phyloP scores from a whole-genome alignment of 2,888 invertebrate genomes.

The Teleiodes luculella region DNA sequence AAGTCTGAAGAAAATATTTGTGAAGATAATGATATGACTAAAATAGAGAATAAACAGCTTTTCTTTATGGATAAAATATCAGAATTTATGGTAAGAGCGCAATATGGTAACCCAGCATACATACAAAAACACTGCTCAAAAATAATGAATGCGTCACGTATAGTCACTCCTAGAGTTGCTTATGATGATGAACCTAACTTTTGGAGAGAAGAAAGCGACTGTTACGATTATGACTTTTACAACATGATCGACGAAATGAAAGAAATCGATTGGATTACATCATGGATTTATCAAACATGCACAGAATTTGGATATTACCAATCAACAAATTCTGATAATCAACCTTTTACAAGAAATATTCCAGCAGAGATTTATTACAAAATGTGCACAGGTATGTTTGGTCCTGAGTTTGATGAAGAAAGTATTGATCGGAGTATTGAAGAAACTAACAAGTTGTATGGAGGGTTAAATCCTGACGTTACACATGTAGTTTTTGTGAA shows the following conservation, averaged over 20 bases:
- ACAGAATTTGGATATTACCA: conserved; percentile 87
- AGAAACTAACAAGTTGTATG: conserved; percentile 70
- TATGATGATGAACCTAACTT: conserved; percentile 31
- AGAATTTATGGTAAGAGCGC: conserved; percentile 47
- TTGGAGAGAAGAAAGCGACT: conserved; percentile 38
- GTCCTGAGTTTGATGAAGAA: conserved; percentile 50
- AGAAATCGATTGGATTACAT: conserved; percentile 35
- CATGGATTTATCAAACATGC: conserved; percentile 87
- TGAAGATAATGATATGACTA: conserved; percentile 45
- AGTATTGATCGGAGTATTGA: conserved; percentile 53
- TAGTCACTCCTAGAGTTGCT: conserved; percentile 23
- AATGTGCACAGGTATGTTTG: conserved; percentile 62
- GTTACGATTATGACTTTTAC: conserved; percentile 52
- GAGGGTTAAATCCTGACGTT: conserved; percentile 65
- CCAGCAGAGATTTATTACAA: conserved; percentile 58
- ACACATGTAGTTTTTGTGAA: conserved; percentile 78
- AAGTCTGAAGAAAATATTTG: conserved; percentile 61
- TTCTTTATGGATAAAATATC: conserved; percentile 50
- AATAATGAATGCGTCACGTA: conserved; percentile 25
- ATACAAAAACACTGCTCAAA: conserved; percentile 47
- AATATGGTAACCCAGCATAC: conserved; percentile 46
- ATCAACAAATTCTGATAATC: conserved; percentile 75
- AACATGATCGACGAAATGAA: conserved; percentile 41
- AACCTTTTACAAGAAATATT: conserved; percentile 78
- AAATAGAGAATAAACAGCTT: conserved; percentile 50